These are phyloP conservation scores for Sibirionetta formosa DNA, from an alignment of 2,797 vertebrate genomes.

Conservation along the genomic window DNA sequence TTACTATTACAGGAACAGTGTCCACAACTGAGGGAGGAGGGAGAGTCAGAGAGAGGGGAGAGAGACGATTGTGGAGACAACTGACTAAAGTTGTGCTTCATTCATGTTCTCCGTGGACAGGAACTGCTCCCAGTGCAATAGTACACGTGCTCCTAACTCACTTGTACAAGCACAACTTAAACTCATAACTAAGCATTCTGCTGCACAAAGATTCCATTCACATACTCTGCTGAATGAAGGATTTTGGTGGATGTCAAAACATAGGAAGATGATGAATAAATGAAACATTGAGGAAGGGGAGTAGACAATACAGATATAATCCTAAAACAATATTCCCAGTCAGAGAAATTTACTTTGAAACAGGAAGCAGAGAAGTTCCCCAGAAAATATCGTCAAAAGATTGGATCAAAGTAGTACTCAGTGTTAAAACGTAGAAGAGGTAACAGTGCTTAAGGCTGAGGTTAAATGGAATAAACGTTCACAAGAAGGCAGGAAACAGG, in stretches of 20 bases:
- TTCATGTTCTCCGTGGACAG: not conserved
- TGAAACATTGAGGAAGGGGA: not conserved
- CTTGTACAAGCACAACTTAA: not conserved
- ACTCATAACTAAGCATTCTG: not conserved
- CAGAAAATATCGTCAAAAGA: not conserved
- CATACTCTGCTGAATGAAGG: not conserved
- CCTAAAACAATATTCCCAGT: not conserved
- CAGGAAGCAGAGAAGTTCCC: not conserved
- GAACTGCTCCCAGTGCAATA: not conserved
- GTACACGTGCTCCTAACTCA: not conserved
- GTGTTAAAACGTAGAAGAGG: not conserved
- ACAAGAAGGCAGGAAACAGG: not conserved
- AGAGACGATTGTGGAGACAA: not conserved
- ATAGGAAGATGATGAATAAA: not conserved
- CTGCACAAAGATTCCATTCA: constrained; percentile 40
- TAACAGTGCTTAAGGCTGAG: not conserved
- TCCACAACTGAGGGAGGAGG: not conserved
- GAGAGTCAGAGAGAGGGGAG: not conserved
- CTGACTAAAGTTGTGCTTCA: not conserved
- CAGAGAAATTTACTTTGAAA: not conserved
- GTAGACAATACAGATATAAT: not conserved
- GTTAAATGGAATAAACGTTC: not conserved
- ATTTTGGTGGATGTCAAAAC: constrained; percentile 30
- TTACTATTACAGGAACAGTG: not conserved
- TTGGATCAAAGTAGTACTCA: not conserved